Percentiles rank a stretch among this genome's conserved stretches.
Evolutionary conservation across 2,888 invertebrate species (phyloP).

Genomic region (Rotaria magnacalcarata): DNA sequence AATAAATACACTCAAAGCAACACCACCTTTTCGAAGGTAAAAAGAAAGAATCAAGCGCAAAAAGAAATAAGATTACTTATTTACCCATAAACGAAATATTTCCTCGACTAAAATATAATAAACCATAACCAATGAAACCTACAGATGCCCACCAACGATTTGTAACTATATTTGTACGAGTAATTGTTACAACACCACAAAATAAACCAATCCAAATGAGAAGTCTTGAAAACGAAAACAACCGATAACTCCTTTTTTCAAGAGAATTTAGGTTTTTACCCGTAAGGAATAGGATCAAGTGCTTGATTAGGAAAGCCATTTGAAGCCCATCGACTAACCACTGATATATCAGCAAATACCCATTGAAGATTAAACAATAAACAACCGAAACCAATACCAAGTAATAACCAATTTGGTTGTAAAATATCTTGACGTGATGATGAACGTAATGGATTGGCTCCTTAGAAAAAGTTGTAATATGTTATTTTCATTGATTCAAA

Average conservation of each 20-base stretch:
- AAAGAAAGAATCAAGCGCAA: background rate
- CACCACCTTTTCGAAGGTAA: conserved; percentile 51
- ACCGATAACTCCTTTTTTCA: too few relatives aligned
- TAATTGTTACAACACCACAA: background rate
- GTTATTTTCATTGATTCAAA: background rate
- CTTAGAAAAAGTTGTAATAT: background rate
- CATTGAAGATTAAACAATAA: conserved; percentile 55
- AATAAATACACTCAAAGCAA: conserved; percentile 53
- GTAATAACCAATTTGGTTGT: conserved; percentile 50
- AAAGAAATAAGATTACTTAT: background rate
- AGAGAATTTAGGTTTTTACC: conserved; percentile 50
- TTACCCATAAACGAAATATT: conserved; percentile 55
- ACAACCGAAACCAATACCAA: conserved; percentile 55
- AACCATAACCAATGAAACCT: conserved; percentile 50
- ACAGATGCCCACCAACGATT: conserved; percentile 52
- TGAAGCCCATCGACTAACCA: conserved; percentile 57
- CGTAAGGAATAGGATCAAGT: conserved; percentile 56
- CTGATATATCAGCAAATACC: conserved; percentile 57
- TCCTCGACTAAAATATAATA: conserved; percentile 53
- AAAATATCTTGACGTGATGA: background rate
- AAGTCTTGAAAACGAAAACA: background rate
- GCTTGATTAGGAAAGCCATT: conserved; percentile 55
- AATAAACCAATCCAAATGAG: conserved; percentile 29
- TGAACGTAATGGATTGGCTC: background rate
- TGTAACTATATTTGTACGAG: background rate